Evolutionary conservation across 2,888 invertebrate genomes (phyloP).

Genomic region (Macaria liturata): DNA sequence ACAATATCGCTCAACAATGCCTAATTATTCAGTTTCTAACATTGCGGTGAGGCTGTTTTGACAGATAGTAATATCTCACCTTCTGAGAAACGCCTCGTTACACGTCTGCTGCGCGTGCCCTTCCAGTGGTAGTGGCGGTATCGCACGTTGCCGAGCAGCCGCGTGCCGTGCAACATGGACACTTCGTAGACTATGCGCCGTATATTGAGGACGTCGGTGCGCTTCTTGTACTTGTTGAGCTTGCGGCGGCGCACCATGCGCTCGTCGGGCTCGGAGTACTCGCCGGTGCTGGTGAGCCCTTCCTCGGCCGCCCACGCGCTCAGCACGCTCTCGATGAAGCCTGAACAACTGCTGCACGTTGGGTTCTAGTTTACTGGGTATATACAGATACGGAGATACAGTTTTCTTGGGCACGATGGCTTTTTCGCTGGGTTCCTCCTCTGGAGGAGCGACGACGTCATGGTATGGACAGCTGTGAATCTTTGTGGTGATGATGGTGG

Average conservation of each 20-base stretch:
- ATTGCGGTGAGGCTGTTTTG: conserved; percentile 2
- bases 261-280: conserved; percentile 89
- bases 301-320: conserved; percentile 91
- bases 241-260: conserved; percentile 84
- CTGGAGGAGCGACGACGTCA: conserved; percentile 63
- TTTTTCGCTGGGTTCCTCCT: conserved; percentile 67
- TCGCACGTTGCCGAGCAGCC: conserved; percentile 86
- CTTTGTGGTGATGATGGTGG: conserved; percentile 74
- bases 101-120: conserved; percentile 93
- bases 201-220: conserved; percentile 87
- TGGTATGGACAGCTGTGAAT: conserved; percentile 75
- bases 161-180: conserved; percentile 86
- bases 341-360: conserved; percentile 92
- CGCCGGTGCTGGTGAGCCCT: conserved; percentile 88
- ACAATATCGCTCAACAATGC: conserved; percentile 20
- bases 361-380: conserved; percentile 85
- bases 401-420: conserved; percentile 68
- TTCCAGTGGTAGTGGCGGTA: conserved; percentile 93
- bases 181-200: conserved; percentile 87
- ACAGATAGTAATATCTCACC: conserved; percentile 79
- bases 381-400: conserved; percentile 78
- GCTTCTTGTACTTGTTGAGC: conserved; percentile 84
- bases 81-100: conserved; percentile 93
- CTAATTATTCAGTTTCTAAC: conserved; percentile 1
- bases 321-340: conserved; percentile 90